A percentile compares a stretch with the other conserved stretches of the same genome.
These are phyloP conservation scores for Apteryx owenii DNA, from an alignment of 2,113 vertebrate genomes.

Conservation along the genomic window DNA sequence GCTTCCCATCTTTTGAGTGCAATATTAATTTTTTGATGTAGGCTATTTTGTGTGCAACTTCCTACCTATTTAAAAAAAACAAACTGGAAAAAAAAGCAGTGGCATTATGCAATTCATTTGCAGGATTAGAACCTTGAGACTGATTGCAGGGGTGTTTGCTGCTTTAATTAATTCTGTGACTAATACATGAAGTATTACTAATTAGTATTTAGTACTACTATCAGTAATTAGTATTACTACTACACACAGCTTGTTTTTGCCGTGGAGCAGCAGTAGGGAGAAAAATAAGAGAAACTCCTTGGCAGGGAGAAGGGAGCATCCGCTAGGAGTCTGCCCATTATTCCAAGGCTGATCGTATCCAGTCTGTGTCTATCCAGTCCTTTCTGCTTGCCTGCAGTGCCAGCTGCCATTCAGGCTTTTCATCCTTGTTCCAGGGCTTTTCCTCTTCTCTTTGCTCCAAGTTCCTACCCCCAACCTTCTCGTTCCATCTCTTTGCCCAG, in stretches of 20 bases:
- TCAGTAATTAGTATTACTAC: not conserved
- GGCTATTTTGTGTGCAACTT: not conserved
- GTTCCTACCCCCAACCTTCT: not conserved
- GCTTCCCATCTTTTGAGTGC: not conserved
- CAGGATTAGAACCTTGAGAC: not conserved
- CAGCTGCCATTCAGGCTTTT: not conserved
- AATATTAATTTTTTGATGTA: not conserved
- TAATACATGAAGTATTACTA: not conserved
- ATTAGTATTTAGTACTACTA: not conserved
- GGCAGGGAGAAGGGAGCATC: not conserved
- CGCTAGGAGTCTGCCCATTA: not conserved
- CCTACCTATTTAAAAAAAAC: not conserved
- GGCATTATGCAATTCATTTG: not conserved
- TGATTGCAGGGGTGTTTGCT: not conserved
- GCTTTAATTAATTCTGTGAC: not conserved
- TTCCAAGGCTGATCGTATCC: fast-evolving
- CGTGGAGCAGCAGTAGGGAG: not conserved
- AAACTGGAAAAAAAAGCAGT: fast-evolving
- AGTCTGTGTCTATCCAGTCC: not conserved
- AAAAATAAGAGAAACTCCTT: not conserved
- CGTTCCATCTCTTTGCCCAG: not conserved
- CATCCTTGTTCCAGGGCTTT: not conserved
- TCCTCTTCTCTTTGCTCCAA: not conserved
- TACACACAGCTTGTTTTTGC: not conserved
- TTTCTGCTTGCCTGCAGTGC: not conserved